phyloP scores from a whole-genome alignment of 2,113 vertebrate species.

The Procavia capensis region DNA sequence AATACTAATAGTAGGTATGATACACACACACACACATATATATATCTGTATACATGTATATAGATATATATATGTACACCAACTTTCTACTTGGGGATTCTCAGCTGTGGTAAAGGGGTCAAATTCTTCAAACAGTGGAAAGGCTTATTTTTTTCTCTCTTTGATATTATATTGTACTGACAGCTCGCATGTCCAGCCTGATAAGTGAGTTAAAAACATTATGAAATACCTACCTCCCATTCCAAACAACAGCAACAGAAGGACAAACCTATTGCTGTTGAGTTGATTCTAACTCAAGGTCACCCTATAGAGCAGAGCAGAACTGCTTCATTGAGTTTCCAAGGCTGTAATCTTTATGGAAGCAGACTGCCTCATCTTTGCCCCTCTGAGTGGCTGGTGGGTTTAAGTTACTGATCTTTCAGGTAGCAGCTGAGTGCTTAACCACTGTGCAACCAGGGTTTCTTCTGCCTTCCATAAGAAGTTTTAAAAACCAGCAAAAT shows the following conservation, averaged over 20 bases:
- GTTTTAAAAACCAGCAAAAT: not conserved
- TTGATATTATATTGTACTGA: not conserved
- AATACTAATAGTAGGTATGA: not conserved
- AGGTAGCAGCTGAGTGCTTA: not conserved
- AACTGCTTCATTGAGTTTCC: not conserved
- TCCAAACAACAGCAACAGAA: not conserved
- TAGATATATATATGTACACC: too few species aligned
- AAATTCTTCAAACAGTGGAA: not conserved
- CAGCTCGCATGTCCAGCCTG: not conserved
- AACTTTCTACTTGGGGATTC: not conserved
- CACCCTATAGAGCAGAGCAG: not conserved
- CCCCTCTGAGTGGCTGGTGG: not conserved
- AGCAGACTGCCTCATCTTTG: not conserved
- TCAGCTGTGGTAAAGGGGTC: not conserved
- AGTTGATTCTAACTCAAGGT: not conserved
- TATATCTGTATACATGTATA: too few species aligned
- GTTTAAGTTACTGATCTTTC: not conserved
- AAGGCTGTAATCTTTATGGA: not conserved
- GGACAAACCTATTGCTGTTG: not conserved
- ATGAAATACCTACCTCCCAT: not conserved
- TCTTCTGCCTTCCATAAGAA: not conserved
- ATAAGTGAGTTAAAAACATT: conserved; percentile 42
- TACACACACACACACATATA: too few species aligned
- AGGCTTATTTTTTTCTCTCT: not conserved
- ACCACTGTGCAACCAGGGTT: not conserved